A percentile compares a stretch with the other conserved stretches of the same genome.
These are phyloP conservation scores for Cyprinus carpio DNA, from an alignment of 2,113 vertebrate genomes.

Conservation along the genomic window DNA sequence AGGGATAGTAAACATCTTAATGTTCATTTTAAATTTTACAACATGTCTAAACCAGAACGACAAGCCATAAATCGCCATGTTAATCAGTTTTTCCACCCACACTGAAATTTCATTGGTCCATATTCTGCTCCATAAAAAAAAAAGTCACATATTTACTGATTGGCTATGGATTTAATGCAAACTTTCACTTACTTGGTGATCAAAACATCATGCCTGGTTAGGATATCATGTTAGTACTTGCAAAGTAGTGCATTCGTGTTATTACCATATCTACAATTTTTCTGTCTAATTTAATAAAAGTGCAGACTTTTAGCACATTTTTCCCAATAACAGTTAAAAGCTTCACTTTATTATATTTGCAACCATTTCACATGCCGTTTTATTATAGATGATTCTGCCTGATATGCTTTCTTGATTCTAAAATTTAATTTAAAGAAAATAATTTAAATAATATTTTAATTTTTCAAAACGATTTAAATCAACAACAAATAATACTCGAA, in stretches of 20 bases:
- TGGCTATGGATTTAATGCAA: not conserved
- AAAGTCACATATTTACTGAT: not conserved
- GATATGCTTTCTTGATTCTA: not conserved
- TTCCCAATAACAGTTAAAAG: too few species aligned
- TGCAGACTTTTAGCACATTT: not conserved
- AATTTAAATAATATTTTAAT: not conserved
- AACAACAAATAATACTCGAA: not conserved
- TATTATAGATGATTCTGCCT: not conserved
- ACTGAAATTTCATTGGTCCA: not conserved
- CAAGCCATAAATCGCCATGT: not conserved
- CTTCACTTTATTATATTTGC: too few species aligned
- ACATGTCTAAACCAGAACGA: not conserved
- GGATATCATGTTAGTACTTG: not conserved
- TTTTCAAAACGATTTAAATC: not conserved
- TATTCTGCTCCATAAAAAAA: not conserved
- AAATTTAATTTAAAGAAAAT: not conserved
- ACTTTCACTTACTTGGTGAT: not conserved
- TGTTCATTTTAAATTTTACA: not conserved
- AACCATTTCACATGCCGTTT: not conserved
- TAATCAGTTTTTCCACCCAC: not conserved
- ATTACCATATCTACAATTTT: not conserved
- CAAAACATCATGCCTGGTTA: not conserved
- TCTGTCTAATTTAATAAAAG: not conserved
- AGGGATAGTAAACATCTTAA: not conserved
- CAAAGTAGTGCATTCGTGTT: not conserved